Base-by-base conservation (phyloP, 53 echinoderm and acorn worm genomes). In the Holothuria scabra region DNA sequence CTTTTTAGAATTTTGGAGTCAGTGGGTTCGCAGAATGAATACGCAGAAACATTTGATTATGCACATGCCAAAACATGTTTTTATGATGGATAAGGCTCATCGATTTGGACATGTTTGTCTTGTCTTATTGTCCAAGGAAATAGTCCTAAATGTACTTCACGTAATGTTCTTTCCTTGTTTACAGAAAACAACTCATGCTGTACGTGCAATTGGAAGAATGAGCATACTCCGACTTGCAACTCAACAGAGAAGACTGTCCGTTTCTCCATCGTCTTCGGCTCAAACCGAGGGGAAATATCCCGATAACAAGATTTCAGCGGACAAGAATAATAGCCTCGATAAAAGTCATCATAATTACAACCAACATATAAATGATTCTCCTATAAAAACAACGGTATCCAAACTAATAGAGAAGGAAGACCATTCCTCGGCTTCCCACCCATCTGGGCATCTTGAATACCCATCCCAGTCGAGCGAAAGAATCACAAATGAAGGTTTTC, bases 171-270 rank as follows among this genome's bases (percentile, higher is more conserved):
- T 19, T 14, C 69, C 58, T 74, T 79, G 52, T 41, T 66, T 80
- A 6, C 86, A 97, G 97, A 97, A 91, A 92, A 97, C 97, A 56
- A 91, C 94, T 18, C 92, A 90, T 65, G 97, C 97, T 56, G 94
- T 97, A 21, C 89, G 97, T 78, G 97, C 97, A 59, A 97, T 97
- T 49, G 94, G 94, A 52, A 93, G 97, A 55, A 92, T 97, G 97
- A 90, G 86, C 60, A 91, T 92, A 29, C 88, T 96, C 57, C 88
- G 86, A 35, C 83, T 93, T 37, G 88, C 89, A 29, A 91, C 86
- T 63, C 83, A 82, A 46, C 89, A 83, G n/a, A 87, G 80, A 49
- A 91, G 88, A n/a, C 32, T 46, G 28, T 46, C 44, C 1, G 46
- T 21, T 72, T 72, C 72, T 12, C 72, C 72, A 12, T 22, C 72